These are phyloP conservation scores for Semaprochilodus insignis DNA, from an alignment of 2,797 vertebrate species.

Conservation along the genomic window DNA sequence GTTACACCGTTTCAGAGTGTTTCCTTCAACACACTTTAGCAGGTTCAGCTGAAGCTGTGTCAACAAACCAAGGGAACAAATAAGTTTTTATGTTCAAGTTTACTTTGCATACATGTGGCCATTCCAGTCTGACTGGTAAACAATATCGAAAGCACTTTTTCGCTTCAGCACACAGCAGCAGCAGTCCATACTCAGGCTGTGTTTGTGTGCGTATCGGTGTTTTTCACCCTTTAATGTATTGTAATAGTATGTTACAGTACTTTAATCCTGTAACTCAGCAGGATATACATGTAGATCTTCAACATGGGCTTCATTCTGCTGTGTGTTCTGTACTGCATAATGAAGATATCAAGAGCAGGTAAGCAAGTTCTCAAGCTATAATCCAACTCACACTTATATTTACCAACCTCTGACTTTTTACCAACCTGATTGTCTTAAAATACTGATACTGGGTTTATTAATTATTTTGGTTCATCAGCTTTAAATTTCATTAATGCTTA, in stretches of 20 bases:
- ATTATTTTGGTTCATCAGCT: no score
- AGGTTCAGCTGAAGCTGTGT: no score
- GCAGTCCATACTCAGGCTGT: not conserved
- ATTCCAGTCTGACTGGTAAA: not conserved
- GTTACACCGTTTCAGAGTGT: no score
- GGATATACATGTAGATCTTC: not conserved
- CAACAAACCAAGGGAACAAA: no score
- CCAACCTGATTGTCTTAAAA: no score
- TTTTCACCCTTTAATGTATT: not conserved
- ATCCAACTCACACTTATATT: no score
- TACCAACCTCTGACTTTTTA: no score
- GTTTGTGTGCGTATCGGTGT: no score
- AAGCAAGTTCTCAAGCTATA: not conserved
- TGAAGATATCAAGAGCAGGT: not conserved
- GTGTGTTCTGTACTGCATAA: not conserved
- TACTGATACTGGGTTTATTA: no score
- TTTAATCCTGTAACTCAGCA: not conserved
- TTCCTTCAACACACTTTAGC: no score
- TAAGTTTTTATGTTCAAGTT: no score
- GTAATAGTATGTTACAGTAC: not conserved
- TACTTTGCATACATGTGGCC: not conserved
- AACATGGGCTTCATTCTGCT: conserved; percentile 4
- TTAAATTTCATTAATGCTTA: no score
- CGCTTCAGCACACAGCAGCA: not conserved
- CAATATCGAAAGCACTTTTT: not conserved